Conservation (phyloP, 2,888 invertebrate species). For the Drosophila nr. perissopoda region DNA sequence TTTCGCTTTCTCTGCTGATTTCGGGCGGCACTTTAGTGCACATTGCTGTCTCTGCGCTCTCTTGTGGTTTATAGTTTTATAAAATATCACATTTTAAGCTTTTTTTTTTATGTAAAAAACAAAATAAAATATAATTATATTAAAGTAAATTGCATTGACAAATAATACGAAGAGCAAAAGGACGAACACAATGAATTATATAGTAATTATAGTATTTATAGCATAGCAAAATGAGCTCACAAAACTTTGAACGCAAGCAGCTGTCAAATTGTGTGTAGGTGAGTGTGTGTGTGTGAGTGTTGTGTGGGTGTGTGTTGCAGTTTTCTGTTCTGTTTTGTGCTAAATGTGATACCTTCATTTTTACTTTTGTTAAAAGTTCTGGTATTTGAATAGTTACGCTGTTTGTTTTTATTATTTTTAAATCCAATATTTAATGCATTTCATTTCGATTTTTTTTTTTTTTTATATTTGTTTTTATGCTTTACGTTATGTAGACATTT, state of each 20-base stretch:
- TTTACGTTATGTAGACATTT: constrained; percentile 69
- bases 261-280: constrained; percentile 31
- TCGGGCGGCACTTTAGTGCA: constrained; percentile 31
- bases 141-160: constrained; percentile 33
- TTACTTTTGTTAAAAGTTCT: constrained; percentile 32
- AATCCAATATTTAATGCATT: constrained; percentile 69
- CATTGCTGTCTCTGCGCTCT: constrained; percentile 40
- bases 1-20: constrained; percentile 28
- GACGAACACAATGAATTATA: constrained; percentile 2
- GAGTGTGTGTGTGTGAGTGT: constrained; percentile 6
- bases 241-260: constrained; percentile 40
- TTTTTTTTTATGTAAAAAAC: constrained; percentile 60
- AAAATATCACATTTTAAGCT: constrained; percentile 86
- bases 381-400: constrained; percentile 46
- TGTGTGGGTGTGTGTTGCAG: constrained; percentile 18
- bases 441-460: constrained; percentile 19
- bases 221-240: constrained; percentile 39
- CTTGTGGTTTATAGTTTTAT: constrained; percentile 81
- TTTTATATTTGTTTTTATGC: constrained; percentile 25
- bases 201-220: constrained; percentile 25
- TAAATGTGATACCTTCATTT: constrained; percentile 19
- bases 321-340: constrained; percentile 21
- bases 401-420: constrained; percentile 45
- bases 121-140: constrained; percentile 12
- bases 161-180: constrained; percentile 12